Percentiles rank a stretch among this genome's conserved stretches.
These are phyloP conservation scores for Molorchus minor DNA, from an alignment of 2,888 invertebrate genomes.

Conservation along the genomic window DNA sequence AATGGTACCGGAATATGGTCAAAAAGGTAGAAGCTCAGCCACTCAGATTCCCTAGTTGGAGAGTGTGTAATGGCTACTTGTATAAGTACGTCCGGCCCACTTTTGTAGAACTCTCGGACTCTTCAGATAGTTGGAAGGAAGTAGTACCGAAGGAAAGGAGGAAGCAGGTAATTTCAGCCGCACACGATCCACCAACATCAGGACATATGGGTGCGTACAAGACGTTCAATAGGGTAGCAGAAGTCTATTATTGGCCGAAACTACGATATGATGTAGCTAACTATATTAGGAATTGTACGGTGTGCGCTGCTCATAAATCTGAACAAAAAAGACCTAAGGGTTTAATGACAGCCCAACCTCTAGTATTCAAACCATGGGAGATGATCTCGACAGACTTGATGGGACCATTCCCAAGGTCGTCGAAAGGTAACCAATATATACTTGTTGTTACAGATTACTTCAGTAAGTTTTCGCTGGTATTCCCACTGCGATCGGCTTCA, in stretches of 20 bases:
- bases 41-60: conserved; percentile 33
- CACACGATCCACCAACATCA: conserved; percentile 36
- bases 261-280: conserved; percentile 33
- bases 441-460: too few species aligned
- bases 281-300: conserved; percentile 39
- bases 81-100: conserved; percentile 33
- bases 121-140: conserved; percentile 34
- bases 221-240: conserved; percentile 30
- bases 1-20: conserved; percentile 37
- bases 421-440: too few species aligned
- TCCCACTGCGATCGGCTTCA: too few species aligned
- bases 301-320: too few species aligned
- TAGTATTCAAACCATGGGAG: too few species aligned
- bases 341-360: too few species aligned
- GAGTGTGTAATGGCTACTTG: conserved; percentile 30
- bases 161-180: conserved; percentile 1
- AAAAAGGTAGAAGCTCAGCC: conserved; percentile 22
- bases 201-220: conserved; percentile 44
- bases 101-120: conserved; percentile 19
- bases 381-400: too few species aligned
- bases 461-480: too few species aligned
- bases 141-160: conserved; percentile 36
- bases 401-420: too few species aligned
- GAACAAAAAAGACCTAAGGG: too few species aligned
- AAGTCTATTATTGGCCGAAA: conserved; percentile 43